These are phyloP conservation scores for Sorex maritimensis DNA, from an alignment of 2,797 vertebrate genomes.

Conservation along the genomic window DNA sequence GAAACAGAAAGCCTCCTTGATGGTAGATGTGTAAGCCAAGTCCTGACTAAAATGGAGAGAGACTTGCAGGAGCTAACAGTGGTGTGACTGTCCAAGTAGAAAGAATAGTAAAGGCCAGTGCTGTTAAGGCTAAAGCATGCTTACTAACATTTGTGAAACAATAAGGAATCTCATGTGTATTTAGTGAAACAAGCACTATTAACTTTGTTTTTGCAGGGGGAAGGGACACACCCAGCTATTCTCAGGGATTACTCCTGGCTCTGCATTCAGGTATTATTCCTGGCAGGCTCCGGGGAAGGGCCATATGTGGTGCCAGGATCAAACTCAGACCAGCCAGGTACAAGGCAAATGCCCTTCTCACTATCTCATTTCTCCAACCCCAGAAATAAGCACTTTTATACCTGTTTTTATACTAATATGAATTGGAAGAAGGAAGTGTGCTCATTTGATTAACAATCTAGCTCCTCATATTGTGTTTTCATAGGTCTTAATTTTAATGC, in stretches of 20 bases:
- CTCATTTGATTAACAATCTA: slow-evolving; percentile 15
- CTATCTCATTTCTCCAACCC: too few relatives aligned
- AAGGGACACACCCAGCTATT: too few relatives aligned
- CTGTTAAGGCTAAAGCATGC: background rate
- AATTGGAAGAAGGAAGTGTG: slow-evolving; percentile 33
- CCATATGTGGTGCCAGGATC: too few relatives aligned
- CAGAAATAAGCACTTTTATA: background rate
- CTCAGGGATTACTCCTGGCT: too few relatives aligned
- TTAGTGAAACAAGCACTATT: background rate
- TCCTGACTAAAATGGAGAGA: slow-evolving; percentile 17
- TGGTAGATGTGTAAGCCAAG: background rate
- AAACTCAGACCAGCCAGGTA: too few relatives aligned
- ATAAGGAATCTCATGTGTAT: background rate
- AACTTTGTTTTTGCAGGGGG: too few relatives aligned
- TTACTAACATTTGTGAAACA: background rate
- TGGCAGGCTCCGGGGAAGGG: too few relatives aligned
- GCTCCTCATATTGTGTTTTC: slow-evolving; percentile 31
- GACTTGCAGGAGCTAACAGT: background rate
- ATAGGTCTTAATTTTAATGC: slow-evolving; percentile 52
- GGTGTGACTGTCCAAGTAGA: too few relatives aligned
- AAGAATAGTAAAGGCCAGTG: background rate
- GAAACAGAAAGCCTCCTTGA: background rate
- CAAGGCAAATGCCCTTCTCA: too few relatives aligned
- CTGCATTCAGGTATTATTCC: too few relatives aligned
- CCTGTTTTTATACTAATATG: background rate